Evolutionary conservation across 2,888 invertebrate species (phyloP).

Genomic region (Rhabditoides inermis): DNA sequence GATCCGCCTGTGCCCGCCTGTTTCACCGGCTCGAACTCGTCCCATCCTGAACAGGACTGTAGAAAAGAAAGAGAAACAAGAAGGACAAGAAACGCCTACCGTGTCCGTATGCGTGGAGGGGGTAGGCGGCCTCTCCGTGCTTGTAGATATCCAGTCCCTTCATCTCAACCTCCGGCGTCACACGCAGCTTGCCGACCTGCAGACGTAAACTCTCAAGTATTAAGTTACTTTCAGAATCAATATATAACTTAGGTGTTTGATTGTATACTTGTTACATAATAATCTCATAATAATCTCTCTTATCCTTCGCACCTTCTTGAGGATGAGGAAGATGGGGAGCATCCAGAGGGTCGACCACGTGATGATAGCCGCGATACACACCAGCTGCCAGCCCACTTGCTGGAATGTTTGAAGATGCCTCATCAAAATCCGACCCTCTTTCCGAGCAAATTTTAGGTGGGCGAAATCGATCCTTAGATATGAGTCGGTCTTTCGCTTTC

Average conservation of each 20-base stretch:
- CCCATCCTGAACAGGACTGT: too few relatives aligned
- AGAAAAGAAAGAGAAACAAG: too few relatives aligned
- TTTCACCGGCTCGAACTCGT: constrained; percentile 26
- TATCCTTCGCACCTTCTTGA: constrained; percentile 20
- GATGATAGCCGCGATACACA: constrained; percentile 29
- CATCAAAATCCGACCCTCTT: too few relatives aligned
- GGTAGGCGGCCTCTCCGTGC: constrained; percentile 36
- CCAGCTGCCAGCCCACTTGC: constrained; percentile 36
- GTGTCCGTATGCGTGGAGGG: constrained; percentile 35
- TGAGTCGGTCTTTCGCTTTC: too few relatives aligned
- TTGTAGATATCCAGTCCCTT: constrained; percentile 37
- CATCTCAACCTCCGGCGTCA: constrained; percentile 31
- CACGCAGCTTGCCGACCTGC: constrained; percentile 28
- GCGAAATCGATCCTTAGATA: too few relatives aligned
- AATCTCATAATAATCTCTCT: neutral
- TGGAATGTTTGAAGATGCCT: constrained; percentile 11
- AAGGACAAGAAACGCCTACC: constrained; percentile 4
- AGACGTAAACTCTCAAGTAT: neutral
- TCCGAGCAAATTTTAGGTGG: too few relatives aligned
- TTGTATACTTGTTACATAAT: neutral
- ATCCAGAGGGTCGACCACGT: constrained; percentile 31
- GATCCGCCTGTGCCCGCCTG: too few relatives aligned
- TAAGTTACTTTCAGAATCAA: neutral
- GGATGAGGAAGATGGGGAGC: constrained; percentile 25
- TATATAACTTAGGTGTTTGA: too few relatives aligned